Base-by-base conservation (phyloP, 1,140 invertebrate genomes). In the Drosophila malerkotliana region DNA sequence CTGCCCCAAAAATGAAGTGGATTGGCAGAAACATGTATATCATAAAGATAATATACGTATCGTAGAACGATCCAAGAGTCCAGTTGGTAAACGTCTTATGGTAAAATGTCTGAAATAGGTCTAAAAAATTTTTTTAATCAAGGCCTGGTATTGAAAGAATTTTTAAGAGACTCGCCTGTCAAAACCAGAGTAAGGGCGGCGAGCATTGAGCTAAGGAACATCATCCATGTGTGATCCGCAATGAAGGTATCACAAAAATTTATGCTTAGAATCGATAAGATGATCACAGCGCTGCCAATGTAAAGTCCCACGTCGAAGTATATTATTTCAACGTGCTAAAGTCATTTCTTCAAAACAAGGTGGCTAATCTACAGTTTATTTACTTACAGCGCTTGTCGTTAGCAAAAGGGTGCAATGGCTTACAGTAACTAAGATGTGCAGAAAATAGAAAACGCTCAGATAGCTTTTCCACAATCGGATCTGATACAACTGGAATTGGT, bases 11-110 rank as follows among this genome's bases (percentile, higher is more conserved):
- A 79, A 96, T 95, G 72, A 94, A 93, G 28, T 94, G 93, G 56
- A 97, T 93, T 1, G 96, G 96, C 30, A 97, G 92, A 80, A 97
- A 97, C 63, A 96, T 94, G 84, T 97, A 97, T 44, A 95, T 94
- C 1, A 94, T 94, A 37, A 96, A 92, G 1, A 96, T 91, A 0
- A 94, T 93, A 84, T 96, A 94, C 0, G 95, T 94, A 6, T 94
- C 93, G 79, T 47, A 47, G 44, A 95, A 94, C 7, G 95, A 94
- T 28, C 18, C 44, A 6, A 47, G 15, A 1, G 4, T 21, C 44
- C 44, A 47, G 44, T 24, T 14, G 18, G 15, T 15, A 18, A 24
- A 47, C n/a, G 24, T 21, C 3, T 24, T 3, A 18, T 47, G 44
- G 44, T 47, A 47, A 10, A 47, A 21, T 1, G 44, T 21, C 7